Evolutionary conservation across 2,888 invertebrate genomes (phyloP).

Genomic region (Ellobium chinense): DNA sequence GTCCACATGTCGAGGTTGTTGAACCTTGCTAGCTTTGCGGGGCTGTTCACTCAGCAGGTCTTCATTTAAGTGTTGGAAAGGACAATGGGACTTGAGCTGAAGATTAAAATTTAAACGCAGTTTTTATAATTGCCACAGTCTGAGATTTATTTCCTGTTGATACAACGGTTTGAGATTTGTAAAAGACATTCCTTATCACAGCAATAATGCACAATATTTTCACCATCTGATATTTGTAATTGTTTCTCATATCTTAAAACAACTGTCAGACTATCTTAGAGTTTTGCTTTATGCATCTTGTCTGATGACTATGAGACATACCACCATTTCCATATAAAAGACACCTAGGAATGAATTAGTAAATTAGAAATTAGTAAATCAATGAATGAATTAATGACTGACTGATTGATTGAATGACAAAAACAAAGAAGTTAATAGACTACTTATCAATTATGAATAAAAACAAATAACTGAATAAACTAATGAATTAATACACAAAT

Average conservation of each 20-base stretch:
- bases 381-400: not conserved
- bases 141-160: too few relatives aligned
- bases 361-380: too few relatives aligned
- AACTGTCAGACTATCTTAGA: not conserved
- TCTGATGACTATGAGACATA: not conserved
- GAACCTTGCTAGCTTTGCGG: not conserved
- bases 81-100: constrained; percentile 45
- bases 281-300: not conserved
- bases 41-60: constrained; percentile 38
- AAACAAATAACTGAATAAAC: not conserved
- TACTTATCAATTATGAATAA: not conserved
- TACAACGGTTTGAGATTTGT: too few relatives aligned
- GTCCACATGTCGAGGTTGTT: not conserved
- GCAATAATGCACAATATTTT: too few relatives aligned
- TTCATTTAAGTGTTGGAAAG: constrained; percentile 40
- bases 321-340: too few relatives aligned
- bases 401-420: not conserved
- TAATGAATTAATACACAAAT: not conserved
- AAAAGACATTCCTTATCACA: too few relatives aligned
- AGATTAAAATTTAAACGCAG: not conserved
- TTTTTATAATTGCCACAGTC: too few relatives aligned
- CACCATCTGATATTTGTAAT: too few relatives aligned
- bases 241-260: too few relatives aligned
- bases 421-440: too few relatives aligned
- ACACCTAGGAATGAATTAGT: too few relatives aligned